phyloP scores from a whole-genome alignment of 1,140 invertebrate genomes.

The Brachionus calyciflorus region DNA sequence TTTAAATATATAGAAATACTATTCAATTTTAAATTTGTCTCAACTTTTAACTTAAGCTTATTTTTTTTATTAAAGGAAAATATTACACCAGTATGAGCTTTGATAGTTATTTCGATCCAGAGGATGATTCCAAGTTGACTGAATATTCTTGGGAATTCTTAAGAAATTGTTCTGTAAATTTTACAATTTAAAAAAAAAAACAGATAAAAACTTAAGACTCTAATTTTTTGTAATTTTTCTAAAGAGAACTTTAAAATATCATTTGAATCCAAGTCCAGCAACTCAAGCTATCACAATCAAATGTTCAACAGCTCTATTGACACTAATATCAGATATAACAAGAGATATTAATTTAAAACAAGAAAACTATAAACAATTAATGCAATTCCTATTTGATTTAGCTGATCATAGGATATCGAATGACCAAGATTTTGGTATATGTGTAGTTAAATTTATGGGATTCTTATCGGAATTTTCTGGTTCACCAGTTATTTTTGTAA shows the following conservation, averaged over 20 bases:
- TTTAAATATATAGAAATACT: too few species aligned
- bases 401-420: background rate
- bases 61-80: background rate
- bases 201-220: too few species aligned
- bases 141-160: slow-evolving; percentile 13
- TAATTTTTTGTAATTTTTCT: background rate
- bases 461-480: background rate
- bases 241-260: background rate
- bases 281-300: background rate
- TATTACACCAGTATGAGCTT: background rate
- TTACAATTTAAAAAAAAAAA: background rate
- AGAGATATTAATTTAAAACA: background rate
- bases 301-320: background rate
- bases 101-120: background rate
- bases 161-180: slow-evolving; percentile 10
- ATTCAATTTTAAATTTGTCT: too few species aligned
- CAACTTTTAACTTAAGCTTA: background rate
- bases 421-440: background rate
- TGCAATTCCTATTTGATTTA: slow-evolving; percentile 8
- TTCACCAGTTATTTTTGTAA: background rate
- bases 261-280: slow-evolving; percentile 9
- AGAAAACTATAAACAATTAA: background rate
- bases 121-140: background rate
- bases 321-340: background rate
- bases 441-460: background rate